Conservation (phyloP, 1,140 invertebrate species). For the Scaptomyza pallida region DNA sequence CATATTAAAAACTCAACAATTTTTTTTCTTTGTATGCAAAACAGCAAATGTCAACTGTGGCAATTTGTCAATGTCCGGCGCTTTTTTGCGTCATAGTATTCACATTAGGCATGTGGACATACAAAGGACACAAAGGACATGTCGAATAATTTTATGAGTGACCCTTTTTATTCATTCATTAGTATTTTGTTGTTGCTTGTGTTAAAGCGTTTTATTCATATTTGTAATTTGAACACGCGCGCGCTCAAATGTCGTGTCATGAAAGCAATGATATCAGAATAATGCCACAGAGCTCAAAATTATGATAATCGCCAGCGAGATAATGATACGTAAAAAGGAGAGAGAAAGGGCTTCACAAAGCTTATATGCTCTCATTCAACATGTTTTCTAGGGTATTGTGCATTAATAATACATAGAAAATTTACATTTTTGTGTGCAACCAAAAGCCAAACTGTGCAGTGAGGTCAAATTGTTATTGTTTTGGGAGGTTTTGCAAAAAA, state of each 20-base stretch:
- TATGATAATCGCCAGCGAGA: constrained; percentile 59
- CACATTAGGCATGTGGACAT: constrained; percentile 24
- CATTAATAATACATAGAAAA: constrained; percentile 17
- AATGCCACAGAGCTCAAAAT: constrained; percentile 42
- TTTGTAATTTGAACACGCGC: constrained; percentile 50
- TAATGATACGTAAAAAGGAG: constrained; percentile 24
- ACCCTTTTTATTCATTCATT: constrained; percentile 8
- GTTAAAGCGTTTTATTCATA: background rate
- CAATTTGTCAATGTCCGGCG: constrained; percentile 58
- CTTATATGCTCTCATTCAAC: background rate
- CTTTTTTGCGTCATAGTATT: constrained; percentile 47
- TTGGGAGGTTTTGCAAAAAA: background rate
- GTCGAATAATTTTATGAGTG: constrained; percentile 35
- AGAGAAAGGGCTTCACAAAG: constrained; percentile 1
- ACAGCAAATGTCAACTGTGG: constrained; percentile 40
- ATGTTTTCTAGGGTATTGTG: background rate
- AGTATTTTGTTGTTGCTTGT: background rate
- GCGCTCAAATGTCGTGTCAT: constrained; percentile 48
- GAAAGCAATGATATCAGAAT: constrained; percentile 44
- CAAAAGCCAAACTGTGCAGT: background rate
- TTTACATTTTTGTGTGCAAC: constrained; percentile 13
- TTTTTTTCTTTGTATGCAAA: constrained; percentile 43
- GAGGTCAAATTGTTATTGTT: constrained; percentile 9
- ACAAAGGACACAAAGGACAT: constrained; percentile 16
- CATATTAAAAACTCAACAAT: no score